Evolutionary conservation across 2,888 invertebrate species (phyloP), one percentile per base, ranked within the genome.

Genomic region (Abscondita cerata): DNA sequence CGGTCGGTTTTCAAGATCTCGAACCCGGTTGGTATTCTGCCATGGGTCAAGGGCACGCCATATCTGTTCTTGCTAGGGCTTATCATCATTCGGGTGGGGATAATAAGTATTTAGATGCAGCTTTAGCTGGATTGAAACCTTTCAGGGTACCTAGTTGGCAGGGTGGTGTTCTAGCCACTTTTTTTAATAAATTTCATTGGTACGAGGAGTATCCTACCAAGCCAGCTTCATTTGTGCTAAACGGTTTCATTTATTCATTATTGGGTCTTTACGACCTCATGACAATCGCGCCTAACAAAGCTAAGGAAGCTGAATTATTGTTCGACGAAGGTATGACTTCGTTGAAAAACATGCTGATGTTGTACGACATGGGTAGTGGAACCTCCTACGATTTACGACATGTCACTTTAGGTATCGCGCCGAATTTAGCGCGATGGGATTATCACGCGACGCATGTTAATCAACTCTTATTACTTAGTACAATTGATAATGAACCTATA

Each of bases 371-470:
- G 11, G 97, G 99, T 16, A 93, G 94, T 57, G 96, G 96, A 1
- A 95, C 96, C 16, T 90, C 95, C 66, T 99, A 99, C 78, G 99
- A 99, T 83, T 85, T 99, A 53, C 84, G 98, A 11, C 99, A 99
- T 80, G 89, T 96, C 75, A 94, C 94, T 0, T 81, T 96, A 33
- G 92, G 93, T 15, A 90, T 92, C 13, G 91, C 94, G 19, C 96
- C 96, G 0, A 99, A 99, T 80, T 84, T 98, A 64, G 99, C 99
- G 0, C 84, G 99, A 58, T 98, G 98, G 96, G 99, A 99, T 78
- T 99, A 99, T 80, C 99, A 99, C 81, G 94, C 96, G 0, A 97
- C 98, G 0, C 99, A 99, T 79, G 92, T 99, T 18, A 98, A 97
- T 83, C 97, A 99, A 77, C 84, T 97, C 66, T 87, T 98, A 66